Base-by-base conservation (phyloP, 2,113 vertebrate genomes). In the Leptodactylus fuscus region DNA sequence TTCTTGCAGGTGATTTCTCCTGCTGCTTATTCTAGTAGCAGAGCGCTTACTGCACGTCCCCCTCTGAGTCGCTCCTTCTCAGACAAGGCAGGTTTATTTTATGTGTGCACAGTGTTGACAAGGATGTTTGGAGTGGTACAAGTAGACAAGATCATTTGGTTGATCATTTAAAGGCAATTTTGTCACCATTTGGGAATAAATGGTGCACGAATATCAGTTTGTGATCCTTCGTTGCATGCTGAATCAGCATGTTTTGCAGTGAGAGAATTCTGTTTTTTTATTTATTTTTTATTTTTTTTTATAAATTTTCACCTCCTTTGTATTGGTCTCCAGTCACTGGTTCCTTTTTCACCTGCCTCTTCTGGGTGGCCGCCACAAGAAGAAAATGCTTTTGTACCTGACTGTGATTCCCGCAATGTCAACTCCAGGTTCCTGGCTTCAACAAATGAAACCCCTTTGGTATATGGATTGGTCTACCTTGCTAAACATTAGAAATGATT, bases 1-100 rank as follows among this genome's bases (percentile, higher is more conserved):
- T 85, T 51, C 75, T 89, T 88, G 1, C 85, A 90, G 89, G 85
- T 85, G 87, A 82, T 62, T 0, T 53, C 88, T 87, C 82, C 86
- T 82, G 69, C 89, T 70, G 34, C 82, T 0, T 0, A 44, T 46
- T 0, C 0, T 29, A 85, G 84, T 67, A 53, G 81, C 62, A 46
- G 9, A 75, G 60, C 76, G 8, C 83, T 88, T 81, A 76, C 90
- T 81, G 71, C 85, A 81, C 53, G 13, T 22, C 83, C 69, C 0
- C 80, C 71, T 36, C 32, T 0, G 1, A 58, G 1, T 0, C n/a
- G 69, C 4, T 38, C 73, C 0, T 0, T 81, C 49, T 71, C 85
- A 13, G 70, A 89, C 82, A 91, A 89, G 87, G 89, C 91, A 89
- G 88, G 92, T 87, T 32, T 11, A 74, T 62, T 82, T 55, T n/a